Conservation (phyloP, 1,140 invertebrate species). For the Zaprionus vittiger region DNA sequence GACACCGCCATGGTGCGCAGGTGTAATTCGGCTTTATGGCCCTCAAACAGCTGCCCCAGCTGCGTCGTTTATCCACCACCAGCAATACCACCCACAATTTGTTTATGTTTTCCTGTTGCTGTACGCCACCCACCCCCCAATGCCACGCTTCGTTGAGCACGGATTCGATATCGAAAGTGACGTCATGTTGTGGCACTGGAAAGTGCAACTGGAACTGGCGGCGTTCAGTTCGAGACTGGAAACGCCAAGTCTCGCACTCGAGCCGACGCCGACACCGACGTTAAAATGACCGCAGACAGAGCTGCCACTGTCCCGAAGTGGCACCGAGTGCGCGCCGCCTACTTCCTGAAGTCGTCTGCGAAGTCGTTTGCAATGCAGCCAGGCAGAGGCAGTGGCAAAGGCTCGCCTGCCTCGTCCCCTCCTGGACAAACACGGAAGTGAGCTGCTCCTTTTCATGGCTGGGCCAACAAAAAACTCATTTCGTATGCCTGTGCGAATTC, state of each 20-base stretch:
- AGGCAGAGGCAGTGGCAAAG: background rate
- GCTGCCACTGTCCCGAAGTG: slow-evolving; percentile 17
- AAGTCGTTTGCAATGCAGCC: slow-evolving; percentile 31
- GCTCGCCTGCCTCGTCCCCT: slow-evolving; percentile 3
- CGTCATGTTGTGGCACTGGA: slow-evolving; percentile 56
- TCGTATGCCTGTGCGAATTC: slow-evolving; percentile 59
- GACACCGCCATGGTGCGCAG: slow-evolving; percentile 45
- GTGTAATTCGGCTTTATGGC: slow-evolving; percentile 50
- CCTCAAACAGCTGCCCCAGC: slow-evolving; percentile 47
- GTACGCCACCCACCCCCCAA: background rate
- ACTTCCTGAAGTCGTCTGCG: slow-evolving; percentile 16
- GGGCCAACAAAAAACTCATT: slow-evolving; percentile 68
- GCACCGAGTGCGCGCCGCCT: slow-evolving; percentile 23
- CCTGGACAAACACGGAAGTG: slow-evolving; percentile 65
- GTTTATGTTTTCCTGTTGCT: slow-evolving; percentile 64
- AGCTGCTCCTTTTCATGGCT: slow-evolving; percentile 57
- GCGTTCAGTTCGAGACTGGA: slow-evolving; percentile 55
- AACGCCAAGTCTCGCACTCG: slow-evolving; percentile 44
- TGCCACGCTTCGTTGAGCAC: background rate
- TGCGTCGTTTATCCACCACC: slow-evolving; percentile 6
- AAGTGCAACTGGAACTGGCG: slow-evolving; percentile 72
- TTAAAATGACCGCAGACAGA: slow-evolving; percentile 63
- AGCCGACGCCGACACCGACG: slow-evolving; percentile 31
- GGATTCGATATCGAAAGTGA: slow-evolving; percentile 74
- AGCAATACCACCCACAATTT: slow-evolving; percentile 43